Percentiles rank a stretch among this genome's conserved stretches.
Evolutionary conservation across 2,113 vertebrate species (phyloP).

Genomic region (Salvelinus namaycush): DNA sequence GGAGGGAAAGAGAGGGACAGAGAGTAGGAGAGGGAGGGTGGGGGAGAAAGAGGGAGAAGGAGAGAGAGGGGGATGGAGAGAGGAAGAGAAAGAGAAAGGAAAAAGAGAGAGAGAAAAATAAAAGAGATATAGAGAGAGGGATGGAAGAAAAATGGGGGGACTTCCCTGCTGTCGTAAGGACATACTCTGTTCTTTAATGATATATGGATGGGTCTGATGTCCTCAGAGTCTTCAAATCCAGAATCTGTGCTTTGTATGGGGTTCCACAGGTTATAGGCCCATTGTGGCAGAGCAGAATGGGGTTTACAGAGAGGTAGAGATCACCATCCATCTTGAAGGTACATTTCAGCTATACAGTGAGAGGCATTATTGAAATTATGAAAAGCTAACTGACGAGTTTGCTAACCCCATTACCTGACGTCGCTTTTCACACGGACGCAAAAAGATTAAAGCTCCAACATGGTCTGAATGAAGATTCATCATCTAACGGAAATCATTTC

Average conservation of each 20-base stretch:
- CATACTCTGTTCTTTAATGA: no score
- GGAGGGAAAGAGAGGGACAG: no score
- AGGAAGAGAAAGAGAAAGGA: no score
- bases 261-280: neutral
- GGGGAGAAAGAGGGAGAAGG: no score
- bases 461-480: neutral
- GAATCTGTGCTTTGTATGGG: neutral
- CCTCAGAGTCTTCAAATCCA: no score
- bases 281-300: neutral
- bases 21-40: no score
- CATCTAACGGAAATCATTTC: slow-evolving; percentile 25
- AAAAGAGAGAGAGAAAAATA: no score
- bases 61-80: no score
- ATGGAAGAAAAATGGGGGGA: no score
- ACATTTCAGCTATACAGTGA: neutral
- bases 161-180: no score
- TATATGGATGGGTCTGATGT: no score
- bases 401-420: neutral
- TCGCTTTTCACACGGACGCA: neutral
- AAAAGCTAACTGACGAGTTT: slow-evolving; percentile 3
- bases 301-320: neutral
- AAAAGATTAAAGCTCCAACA: slow-evolving; percentile 7
- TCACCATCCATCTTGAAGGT: neutral
- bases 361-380: neutral
- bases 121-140: no score